Evolutionary conservation across 2,888 invertebrate species (phyloP), one percentile per base, ranked within the genome.

Genomic region (Heteropelma amictum): DNA sequence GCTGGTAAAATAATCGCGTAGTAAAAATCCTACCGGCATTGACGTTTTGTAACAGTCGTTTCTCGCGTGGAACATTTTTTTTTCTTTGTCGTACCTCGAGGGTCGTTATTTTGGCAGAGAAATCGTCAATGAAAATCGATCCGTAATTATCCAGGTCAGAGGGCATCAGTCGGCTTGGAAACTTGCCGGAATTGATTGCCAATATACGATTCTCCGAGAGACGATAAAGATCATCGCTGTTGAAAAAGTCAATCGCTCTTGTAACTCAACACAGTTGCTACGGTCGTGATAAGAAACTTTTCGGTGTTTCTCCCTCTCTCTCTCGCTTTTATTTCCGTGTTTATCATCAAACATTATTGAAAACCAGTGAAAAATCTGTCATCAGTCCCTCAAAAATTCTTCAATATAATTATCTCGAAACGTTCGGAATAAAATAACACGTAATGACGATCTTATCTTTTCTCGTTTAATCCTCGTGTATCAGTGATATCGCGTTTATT

Each of bases 91-190:
- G 14, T 49, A 26, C 38, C 38, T 77, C 76, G 76, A 77, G 68
- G 72, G 64, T 61, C 75, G 80, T 63, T 79, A 76, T 80, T 82
- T 85, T 83, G 85, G 83, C 84, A 81, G 79, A 56, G 70, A 49
- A 83, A 64, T 85, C 84, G 85, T 87, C 86, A 88, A 88, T 87
- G 87, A 87, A 86, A 88, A 88, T 85, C 84, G 81, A 86, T 85
- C 80, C 80, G 74, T 74, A 85, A 82, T 83, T 82, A 86, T 85
- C 76, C 83, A 81, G 87, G 86, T 83, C 83, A 85, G 82, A 84
- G 87, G 83, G 84, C 85, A 87, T 86, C 84, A 84, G 83, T 84
- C 86, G 81, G 79, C 76, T 87, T 85, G 86, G 85, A 87, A 78
- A 78, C 54, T 77, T 83, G 87, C 85, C 85, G 83, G 83, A 83